phyloP scores from a whole-genome alignment of 2,113 vertebrate genomes.

The Edolisoma coerulescens region DNA sequence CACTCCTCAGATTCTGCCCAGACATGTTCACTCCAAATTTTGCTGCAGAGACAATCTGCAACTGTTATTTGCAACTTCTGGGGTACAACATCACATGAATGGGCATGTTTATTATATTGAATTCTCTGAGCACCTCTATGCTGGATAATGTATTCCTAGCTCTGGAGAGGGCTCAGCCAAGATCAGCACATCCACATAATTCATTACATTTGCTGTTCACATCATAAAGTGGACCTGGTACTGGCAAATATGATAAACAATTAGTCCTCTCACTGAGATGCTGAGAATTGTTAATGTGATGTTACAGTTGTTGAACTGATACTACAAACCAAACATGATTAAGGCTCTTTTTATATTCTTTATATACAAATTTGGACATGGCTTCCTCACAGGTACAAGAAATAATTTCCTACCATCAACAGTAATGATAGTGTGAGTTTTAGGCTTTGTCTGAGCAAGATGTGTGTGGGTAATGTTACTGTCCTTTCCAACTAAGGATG shows the following conservation, averaged over 20 bases:
- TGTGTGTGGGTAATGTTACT: not conserved
- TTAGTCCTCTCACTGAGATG: not conserved
- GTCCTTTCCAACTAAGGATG: not conserved
- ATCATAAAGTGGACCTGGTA: not conserved
- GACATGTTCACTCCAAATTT: not conserved
- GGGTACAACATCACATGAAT: not conserved
- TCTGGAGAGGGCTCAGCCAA: not conserved
- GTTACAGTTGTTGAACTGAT: not conserved
- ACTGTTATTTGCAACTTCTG: not conserved
- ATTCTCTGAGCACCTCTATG: not conserved
- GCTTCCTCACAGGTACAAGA: not conserved
- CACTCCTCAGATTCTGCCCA: not conserved
- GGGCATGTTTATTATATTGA: not conserved
- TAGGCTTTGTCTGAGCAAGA: not conserved
- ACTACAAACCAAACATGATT: not conserved
- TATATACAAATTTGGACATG: not conserved
- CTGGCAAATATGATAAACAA: not conserved
- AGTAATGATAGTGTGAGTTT: not conserved
- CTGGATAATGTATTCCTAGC: not conserved
- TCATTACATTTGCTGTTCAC: not conserved
- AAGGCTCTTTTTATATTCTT: not conserved
- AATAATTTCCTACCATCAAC: not conserved
- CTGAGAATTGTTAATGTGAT: not conserved
- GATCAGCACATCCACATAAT: not conserved
- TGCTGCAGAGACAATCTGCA: not conserved